Evolutionary conservation across 1,140 invertebrate genomes (phyloP), one percentile per base, ranked within the genome.

Genomic region (Hyles euphorbiae): DNA sequence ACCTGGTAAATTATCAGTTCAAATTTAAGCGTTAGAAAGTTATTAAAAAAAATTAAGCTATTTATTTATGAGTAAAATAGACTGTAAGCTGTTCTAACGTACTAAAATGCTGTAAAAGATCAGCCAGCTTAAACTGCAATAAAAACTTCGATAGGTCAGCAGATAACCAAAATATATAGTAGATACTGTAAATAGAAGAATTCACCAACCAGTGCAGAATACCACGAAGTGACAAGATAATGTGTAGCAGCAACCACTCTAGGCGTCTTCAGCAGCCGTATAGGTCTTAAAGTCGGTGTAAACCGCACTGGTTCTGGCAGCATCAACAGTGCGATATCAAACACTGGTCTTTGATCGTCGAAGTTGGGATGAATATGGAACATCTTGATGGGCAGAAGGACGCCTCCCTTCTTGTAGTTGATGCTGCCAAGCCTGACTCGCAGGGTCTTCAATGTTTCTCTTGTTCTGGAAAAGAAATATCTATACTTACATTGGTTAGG

Each of bases 331-430:
- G 81, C 81, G 12, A 85, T 44, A 34, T 87, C 81, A 53, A 61
- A 85, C 12, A 70, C 46, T 6, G 82, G 82, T 9, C 66, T 78
- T 3, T 53, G 72, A 45, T 78, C 75, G 48, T 83, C 78, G 53
- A 82, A 87, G 22, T 70, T 62, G 2, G 82, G 82, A 49, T 87
- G 83, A 0, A 87, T 73, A 58, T 74, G 61, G n/a, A 85, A 59
- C 32, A 65, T 70, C 50, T 84, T 82, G 3, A 83, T 58, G 0
- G 76, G 72, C 2, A 71, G 56, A 0, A 82, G n/a, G 2, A 63
- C 34, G 0, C 81, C 81, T 1, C 79, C 81, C 57, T 76, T 74
- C 34, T 74, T 82, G 53, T 79, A 78, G 57, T 82, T 84, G 3
- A 69, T 65, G 32, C 81, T 84, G 22, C 83, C 83, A 1, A 83